phyloP scores from a whole-genome alignment of 2,797 vertebrate species.

The Enteromius thamalakanensis region DNA sequence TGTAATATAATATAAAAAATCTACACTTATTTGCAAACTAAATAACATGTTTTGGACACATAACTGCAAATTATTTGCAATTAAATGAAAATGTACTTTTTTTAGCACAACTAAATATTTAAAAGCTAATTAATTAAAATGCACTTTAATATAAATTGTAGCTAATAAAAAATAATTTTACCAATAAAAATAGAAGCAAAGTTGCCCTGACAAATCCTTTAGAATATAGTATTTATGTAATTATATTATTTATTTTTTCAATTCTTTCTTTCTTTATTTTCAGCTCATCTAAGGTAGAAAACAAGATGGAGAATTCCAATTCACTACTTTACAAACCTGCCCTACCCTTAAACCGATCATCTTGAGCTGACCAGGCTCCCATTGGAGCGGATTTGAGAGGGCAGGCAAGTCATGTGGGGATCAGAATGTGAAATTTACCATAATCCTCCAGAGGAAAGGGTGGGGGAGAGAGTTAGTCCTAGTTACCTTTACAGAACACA shows the following conservation, averaged over 20 bases:
- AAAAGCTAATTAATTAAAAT: not conserved
- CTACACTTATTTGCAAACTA: not conserved
- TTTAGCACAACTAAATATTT: not conserved
- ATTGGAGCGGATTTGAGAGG: constrained; percentile 69
- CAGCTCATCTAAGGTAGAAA: not conserved
- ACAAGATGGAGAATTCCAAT: not conserved
- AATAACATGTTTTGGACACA: not conserved
- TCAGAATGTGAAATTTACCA: constrained; percentile 68
- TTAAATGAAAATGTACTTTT: not conserved
- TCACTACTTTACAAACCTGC: constrained; percentile 25
- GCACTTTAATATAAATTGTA: not conserved
- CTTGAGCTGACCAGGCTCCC: constrained; percentile 38
- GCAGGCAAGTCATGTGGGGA: constrained; percentile 74
- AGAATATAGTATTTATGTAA: not conserved
- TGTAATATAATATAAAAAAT: not conserved
- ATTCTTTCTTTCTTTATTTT: not conserved
- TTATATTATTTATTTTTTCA: too few species aligned
- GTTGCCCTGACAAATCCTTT: too few species aligned
- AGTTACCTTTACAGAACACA: constrained; percentile 27
- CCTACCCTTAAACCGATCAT: constrained; percentile 44
- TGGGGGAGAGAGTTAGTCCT: constrained; percentile 38
- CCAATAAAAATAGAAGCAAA: too few species aligned
- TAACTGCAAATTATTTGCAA: not conserved
- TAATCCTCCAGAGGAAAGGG: constrained; percentile 70
- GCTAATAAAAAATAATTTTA: not conserved